These are phyloP conservation scores for Psilopsiagon aymara DNA, from an alignment of 2,113 vertebrate species.

Conservation along the genomic window DNA sequence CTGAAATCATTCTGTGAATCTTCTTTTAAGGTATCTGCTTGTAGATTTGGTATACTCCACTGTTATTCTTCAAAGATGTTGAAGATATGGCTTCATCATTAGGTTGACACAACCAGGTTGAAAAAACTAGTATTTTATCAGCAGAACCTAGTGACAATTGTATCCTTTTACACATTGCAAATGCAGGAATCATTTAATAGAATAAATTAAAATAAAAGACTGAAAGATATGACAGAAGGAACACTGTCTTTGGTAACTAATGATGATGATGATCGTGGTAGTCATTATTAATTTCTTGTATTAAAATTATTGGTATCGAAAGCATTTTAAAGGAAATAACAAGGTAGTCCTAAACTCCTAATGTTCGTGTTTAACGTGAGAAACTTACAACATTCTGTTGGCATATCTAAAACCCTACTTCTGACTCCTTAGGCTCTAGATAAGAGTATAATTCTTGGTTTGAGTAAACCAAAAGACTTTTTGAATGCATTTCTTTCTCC, in stretches of 20 bases:
- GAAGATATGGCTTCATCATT: neutral
- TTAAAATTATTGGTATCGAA: neutral
- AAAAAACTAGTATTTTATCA: neutral
- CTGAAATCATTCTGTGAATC: neutral
- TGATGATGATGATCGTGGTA: neutral
- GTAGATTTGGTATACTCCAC: neutral
- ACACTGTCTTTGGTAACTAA: neutral
- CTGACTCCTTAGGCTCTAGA: neutral
- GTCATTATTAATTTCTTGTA: neutral
- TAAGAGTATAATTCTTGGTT: neutral
- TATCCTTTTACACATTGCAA: neutral
- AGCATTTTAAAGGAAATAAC: neutral
- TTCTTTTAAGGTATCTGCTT: neutral
- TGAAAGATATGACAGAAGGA: neutral
- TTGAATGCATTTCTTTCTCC: neutral
- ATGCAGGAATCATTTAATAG: neutral
- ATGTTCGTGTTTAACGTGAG: neutral
- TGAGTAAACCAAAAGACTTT: neutral
- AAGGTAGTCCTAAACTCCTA: neutral
- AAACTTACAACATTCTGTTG: neutral
- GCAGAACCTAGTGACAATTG: neutral
- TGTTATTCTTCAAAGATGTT: neutral
- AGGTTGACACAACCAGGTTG: accelerated
- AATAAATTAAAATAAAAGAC: neutral
- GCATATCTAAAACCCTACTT: neutral